Percentiles rank a stretch among this genome's conserved stretches.
Evolutionary conservation across 2,113 vertebrate genomes (phyloP).

Genomic region (Austrofundulus limnaeus): DNA sequence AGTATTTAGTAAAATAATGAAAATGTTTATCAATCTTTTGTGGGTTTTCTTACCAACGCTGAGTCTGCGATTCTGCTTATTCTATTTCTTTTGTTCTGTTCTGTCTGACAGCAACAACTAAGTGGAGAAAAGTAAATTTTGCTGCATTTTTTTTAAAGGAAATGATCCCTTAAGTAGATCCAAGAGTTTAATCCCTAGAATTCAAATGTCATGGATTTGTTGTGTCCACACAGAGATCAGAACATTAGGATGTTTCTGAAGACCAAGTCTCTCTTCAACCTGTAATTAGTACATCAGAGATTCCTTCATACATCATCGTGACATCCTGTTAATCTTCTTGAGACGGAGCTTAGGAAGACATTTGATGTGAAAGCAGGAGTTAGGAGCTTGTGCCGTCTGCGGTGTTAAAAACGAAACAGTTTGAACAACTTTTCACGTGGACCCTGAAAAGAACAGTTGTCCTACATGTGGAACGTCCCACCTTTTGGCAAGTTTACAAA

Average conservation of each 20-base stretch:
- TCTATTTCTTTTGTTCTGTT: too few species aligned
- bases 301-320: slow-evolving; percentile 10
- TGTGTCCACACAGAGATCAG: neutral
- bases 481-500: slow-evolving; percentile 3
- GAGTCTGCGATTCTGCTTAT: too few species aligned
- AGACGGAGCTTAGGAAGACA: slow-evolving; percentile 1
- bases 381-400: neutral
- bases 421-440: neutral
- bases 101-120: neutral
- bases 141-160: too few species aligned
- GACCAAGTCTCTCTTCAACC: neutral
- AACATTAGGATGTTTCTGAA: neutral
- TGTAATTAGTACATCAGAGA: slow-evolving; percentile 18
- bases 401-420: neutral
- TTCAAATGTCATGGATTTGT: neutral
- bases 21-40: too few species aligned
- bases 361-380: neutral
- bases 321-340: slow-evolving; percentile 7
- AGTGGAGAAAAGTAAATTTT: neutral
- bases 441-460: neutral
- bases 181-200: neutral
- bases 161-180: neutral
- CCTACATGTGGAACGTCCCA: neutral
- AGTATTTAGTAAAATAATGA: too few species aligned
- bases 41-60: too few species aligned